phyloP scores from a whole-genome alignment of 1,140 invertebrate genomes.

The Cryptotermes secundus region DNA sequence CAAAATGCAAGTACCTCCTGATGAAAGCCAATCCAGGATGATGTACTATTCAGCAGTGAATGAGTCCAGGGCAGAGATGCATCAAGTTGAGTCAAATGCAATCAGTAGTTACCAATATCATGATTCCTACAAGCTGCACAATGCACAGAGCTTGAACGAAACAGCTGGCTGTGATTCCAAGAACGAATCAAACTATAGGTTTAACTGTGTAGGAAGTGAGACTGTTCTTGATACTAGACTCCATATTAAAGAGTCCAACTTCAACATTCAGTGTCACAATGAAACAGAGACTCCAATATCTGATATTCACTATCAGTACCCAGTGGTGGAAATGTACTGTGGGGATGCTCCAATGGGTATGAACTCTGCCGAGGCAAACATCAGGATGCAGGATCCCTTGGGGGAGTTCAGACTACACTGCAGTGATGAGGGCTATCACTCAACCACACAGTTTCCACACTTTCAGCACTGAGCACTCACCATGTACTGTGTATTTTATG shows the following conservation, averaged over 20 bases:
- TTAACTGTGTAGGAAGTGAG: neutral
- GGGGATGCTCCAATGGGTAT: neutral
- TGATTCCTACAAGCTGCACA: neutral
- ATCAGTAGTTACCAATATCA: neutral
- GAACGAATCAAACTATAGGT: neutral
- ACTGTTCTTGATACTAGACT: neutral
- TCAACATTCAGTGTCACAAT: neutral
- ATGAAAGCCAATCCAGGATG: neutral
- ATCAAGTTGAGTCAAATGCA: too few relatives aligned
- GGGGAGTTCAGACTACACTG: neutral
- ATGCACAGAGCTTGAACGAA: neutral
- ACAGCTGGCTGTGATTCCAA: neutral
- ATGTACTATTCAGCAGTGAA: neutral
- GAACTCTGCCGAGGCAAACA: neutral
- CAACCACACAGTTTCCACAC: neutral
- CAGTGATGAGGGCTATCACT: neutral
- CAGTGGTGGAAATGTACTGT: neutral
- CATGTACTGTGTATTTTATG: constrained; percentile 4
- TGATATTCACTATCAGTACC: neutral
- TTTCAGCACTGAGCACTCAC: neutral
- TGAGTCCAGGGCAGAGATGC: too few relatives aligned
- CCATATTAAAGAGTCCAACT: too few relatives aligned
- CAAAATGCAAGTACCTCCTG: neutral
- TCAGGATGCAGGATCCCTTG: neutral
- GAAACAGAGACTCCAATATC: neutral